A percentile compares a stretch with the other conserved stretches of the same genome.
phyloP scores from a whole-genome alignment of 2,797 vertebrate species.

The Garrulus glandarius region DNA sequence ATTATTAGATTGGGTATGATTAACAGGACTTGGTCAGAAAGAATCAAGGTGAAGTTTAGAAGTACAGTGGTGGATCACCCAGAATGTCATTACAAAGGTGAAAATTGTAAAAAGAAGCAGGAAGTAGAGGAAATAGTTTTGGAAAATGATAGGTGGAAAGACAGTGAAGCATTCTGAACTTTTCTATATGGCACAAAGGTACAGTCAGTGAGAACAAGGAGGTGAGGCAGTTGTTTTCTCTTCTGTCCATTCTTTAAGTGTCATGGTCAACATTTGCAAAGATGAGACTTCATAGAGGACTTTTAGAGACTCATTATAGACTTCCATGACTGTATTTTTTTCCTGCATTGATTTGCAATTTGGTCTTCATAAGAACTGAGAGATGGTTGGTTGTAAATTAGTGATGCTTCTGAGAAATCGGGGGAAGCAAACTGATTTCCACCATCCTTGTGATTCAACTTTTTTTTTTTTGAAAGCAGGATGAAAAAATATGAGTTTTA shows the following conservation, averaged over 20 bases:
- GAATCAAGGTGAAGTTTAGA: constrained; percentile 69
- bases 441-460: background rate
- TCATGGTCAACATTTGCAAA: background rate
- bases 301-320: background rate
- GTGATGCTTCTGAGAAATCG: background rate
- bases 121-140: constrained; percentile 43
- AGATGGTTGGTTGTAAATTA: background rate
- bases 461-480: background rate
- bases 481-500: background rate
- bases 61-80: constrained; percentile 53
- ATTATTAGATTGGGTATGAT: constrained; percentile 75
- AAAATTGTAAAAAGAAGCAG: constrained; percentile 39
- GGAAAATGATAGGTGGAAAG: background rate
- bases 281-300: background rate
- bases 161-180: background rate
- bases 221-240: background rate
- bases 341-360: background rate
- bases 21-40: constrained; percentile 68
- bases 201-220: background rate
- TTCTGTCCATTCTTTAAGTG: background rate
- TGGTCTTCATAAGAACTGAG: background rate
- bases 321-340: background rate
- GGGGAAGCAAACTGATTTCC: background rate
- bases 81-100: constrained; percentile 67
- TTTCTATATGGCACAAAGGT: background rate